Conservation (phyloP, 2,797 vertebrate genomes). For the Urosaurus nigricauda region DNA sequence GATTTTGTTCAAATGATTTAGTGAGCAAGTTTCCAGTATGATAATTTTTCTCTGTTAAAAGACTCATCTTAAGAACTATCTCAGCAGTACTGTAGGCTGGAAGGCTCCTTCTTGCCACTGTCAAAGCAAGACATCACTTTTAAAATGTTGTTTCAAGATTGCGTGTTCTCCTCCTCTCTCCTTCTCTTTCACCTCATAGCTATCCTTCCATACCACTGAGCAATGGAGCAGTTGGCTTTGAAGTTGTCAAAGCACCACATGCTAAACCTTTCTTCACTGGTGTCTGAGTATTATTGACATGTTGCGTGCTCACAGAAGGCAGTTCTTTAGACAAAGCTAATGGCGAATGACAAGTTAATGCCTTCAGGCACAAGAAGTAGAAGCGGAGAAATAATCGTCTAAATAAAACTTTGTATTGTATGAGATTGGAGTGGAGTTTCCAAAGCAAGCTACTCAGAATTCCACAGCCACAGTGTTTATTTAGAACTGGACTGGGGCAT, state of each 20-base stretch:
- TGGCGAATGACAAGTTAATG: slow-evolving; percentile 72
- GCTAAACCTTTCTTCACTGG: slow-evolving; percentile 64
- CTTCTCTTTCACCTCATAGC: slow-evolving; percentile 24
- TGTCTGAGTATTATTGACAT: slow-evolving; percentile 61
- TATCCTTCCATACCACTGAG: slow-evolving; percentile 47
- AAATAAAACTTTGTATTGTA: slow-evolving; percentile 26
- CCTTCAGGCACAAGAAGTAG: slow-evolving; percentile 51
- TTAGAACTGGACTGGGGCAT: slow-evolving; percentile 1
- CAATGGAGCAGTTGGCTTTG: slow-evolving; percentile 66
- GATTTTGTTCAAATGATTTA: not conserved
- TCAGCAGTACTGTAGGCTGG: not conserved
- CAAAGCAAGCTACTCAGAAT: slow-evolving; percentile 32
- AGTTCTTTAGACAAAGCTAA: slow-evolving; percentile 70
- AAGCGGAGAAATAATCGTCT: slow-evolving; percentile 35
- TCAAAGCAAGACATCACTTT: slow-evolving; percentile 8
- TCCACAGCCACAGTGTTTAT: not conserved
- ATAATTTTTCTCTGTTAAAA: not conserved
- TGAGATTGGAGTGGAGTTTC: slow-evolving; percentile 22
- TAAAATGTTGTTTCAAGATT: slow-evolving; percentile 7
- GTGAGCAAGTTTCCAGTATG: not conserved
- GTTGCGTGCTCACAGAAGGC: slow-evolving; percentile 60
- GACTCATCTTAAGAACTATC: not conserved
- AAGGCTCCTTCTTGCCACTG: not conserved
- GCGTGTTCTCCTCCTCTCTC: slow-evolving; percentile 17
- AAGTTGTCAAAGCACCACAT: slow-evolving; percentile 58